phyloP scores from a whole-genome alignment of 53 echinoderm and acorn worm species.

The Stichopus horrens region DNA sequence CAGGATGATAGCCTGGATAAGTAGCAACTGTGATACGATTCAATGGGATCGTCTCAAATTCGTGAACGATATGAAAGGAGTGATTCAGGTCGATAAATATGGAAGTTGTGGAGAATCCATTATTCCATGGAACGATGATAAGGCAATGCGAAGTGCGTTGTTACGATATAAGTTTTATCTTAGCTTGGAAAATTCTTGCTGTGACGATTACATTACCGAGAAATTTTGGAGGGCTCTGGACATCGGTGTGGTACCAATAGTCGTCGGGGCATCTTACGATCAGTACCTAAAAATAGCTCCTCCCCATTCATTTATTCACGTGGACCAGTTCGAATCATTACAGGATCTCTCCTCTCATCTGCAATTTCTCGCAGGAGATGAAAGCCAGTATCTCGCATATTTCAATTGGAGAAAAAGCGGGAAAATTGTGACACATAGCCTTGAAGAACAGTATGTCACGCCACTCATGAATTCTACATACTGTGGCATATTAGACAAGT shows the following conservation, averaged over 20 bases:
- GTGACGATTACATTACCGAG: conserved; percentile 42
- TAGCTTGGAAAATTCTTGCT: conserved; percentile 39
- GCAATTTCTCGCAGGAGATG: not conserved
- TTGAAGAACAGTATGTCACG: conserved; percentile 32
- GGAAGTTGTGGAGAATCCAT: conserved; percentile 23
- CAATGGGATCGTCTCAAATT: conserved; percentile 44
- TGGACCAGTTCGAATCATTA: conserved; percentile 29
- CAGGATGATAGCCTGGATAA: conserved; percentile 39
- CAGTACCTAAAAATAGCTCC: conserved; percentile 34
- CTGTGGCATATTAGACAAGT: conserved; percentile 27
- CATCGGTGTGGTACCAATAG: conserved; percentile 27
- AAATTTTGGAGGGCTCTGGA: conserved; percentile 41
- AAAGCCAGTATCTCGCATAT: conserved; percentile 11
- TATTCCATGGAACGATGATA: not conserved
- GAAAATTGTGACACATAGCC: conserved; percentile 9
- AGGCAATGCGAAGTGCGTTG: not conserved
- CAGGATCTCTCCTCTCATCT: conserved; percentile 1
- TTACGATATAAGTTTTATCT: conserved; percentile 28
- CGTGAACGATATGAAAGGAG: conserved; percentile 14
- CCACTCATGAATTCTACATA: conserved; percentile 35
- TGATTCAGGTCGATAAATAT: conserved; percentile 29
- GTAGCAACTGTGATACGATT: conserved; percentile 33
- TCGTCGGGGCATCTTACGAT: conserved; percentile 23
- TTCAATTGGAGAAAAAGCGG: conserved; percentile 37
- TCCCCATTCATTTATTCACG: conserved; percentile 41